These are phyloP conservation scores for Cantharis flavilabris DNA, from an alignment of 2,888 invertebrate genomes.

Conservation along the genomic window DNA sequence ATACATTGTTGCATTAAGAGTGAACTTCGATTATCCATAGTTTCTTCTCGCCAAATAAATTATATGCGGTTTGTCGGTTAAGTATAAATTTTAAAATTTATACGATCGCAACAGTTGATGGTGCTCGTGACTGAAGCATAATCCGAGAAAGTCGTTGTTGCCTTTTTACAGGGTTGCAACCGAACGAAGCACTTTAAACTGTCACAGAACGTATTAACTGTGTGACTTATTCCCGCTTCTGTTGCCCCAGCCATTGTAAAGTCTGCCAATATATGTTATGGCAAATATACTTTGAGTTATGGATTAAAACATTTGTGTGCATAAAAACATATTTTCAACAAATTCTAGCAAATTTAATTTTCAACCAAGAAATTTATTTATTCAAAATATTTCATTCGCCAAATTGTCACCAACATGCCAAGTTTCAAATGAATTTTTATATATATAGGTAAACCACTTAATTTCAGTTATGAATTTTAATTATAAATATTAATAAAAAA, in stretches of 20 bases:
- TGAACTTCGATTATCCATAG: slow-evolving; percentile 25
- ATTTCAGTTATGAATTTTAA: slow-evolving; percentile 11
- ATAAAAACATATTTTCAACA: slow-evolving; percentile 4
- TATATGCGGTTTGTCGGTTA: slow-evolving; percentile 29
- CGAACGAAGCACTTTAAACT: slow-evolving; percentile 27
- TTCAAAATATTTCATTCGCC: neutral
- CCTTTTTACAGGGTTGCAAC: slow-evolving; percentile 28
- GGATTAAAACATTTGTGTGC: slow-evolving; percentile 9
- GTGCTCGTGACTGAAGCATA: slow-evolving; percentile 29
- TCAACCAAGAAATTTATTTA: neutral
- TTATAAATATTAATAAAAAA: slow-evolving; percentile 17
- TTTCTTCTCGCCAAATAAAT: slow-evolving; percentile 29
- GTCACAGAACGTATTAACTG: slow-evolving; percentile 30
- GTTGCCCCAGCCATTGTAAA: slow-evolving; percentile 21
- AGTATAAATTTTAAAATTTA: slow-evolving; percentile 30
- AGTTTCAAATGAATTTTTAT: neutral
- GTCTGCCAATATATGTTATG: slow-evolving; percentile 18
- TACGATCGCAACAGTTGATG: slow-evolving; percentile 30
- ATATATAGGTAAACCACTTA: neutral
- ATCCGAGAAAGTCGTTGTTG: slow-evolving; percentile 27
- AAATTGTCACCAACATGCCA: neutral
- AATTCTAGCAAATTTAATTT: neutral
- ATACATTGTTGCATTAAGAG: slow-evolving; percentile 27
- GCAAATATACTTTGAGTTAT: slow-evolving; percentile 16
- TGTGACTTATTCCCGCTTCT: slow-evolving; percentile 30